A percentile compares a stretch with the other conserved stretches of the same genome.
These are phyloP conservation scores for Garrulus glandarius DNA, from an alignment of 2,797 vertebrate species.

Conservation along the genomic window DNA sequence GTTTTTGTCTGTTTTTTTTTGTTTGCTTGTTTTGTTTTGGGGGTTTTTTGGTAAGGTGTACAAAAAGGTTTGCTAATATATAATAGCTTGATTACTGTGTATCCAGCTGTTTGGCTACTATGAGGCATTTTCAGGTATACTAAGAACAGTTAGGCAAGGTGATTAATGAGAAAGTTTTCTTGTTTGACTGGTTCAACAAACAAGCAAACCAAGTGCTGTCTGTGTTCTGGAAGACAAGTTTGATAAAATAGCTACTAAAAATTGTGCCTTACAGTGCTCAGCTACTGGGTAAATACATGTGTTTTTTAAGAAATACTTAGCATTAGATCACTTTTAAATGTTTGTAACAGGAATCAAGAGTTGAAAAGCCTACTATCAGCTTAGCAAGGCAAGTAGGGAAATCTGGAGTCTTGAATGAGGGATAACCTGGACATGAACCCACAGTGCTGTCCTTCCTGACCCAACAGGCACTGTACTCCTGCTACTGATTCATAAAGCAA, in stretches of 20 bases:
- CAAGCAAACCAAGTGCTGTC: neutral
- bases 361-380: neutral
- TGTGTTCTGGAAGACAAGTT: neutral
- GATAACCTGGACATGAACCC: neutral
- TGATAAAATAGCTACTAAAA: neutral
- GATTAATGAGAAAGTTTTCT: neutral
- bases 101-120: neutral
- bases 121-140: neutral
- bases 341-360: neutral
- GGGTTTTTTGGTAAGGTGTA: neutral
- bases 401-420: neutral
- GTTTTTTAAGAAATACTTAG: neutral
- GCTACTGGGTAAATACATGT: neutral
- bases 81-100: neutral
- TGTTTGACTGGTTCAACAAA: neutral
- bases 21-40: too few relatives aligned
- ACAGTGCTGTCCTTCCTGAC: neutral
- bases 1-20: neutral
- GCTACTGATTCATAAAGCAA: neutral
- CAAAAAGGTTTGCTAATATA: neutral
- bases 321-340: neutral
- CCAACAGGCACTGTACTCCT: neutral
- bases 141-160: neutral
- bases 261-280: neutral
- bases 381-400: neutral